phyloP scores from a whole-genome alignment of 2,888 invertebrate species.

The Stenolophus ochropezus region DNA sequence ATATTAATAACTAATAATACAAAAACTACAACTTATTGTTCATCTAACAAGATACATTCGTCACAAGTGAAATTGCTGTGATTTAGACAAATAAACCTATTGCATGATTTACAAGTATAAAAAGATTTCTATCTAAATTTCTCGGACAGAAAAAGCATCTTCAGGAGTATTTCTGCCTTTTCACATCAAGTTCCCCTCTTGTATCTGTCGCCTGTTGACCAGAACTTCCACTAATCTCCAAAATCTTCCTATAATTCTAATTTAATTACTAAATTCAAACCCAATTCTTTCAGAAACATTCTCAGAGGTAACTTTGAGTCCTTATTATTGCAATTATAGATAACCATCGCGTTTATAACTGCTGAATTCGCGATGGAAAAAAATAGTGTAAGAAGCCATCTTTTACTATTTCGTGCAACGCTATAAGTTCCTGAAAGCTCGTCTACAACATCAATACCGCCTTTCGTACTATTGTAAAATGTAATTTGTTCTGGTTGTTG shows the following conservation, averaged over 20 bases:
- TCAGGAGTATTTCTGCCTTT: neutral
- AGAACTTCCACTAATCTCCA: neutral
- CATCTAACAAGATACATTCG: no score
- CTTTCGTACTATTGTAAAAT: conserved; percentile 52
- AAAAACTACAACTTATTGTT: no score
- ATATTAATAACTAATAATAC: neutral
- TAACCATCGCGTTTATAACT: conserved; percentile 50
- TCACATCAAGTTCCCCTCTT: neutral
- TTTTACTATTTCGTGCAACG: conserved; percentile 60
- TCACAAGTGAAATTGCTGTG: neutral
- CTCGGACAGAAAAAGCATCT: neutral
- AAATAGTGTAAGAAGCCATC: conserved; percentile 62
- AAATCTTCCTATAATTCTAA: neutral
- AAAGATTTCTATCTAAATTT: neutral
- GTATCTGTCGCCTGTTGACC: neutral
- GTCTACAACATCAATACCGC: conserved; percentile 62
- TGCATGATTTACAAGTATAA: neutral
- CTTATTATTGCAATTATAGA: conserved; percentile 9
- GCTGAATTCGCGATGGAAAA: conserved; percentile 61
- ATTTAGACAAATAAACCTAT: neutral
- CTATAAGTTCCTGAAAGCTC: conserved; percentile 34
- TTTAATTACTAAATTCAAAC: neutral
- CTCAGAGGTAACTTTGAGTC: neutral
- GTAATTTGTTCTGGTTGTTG: conserved; percentile 30
- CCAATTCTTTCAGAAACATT: neutral